Evolutionary conservation across 2,888 invertebrate genomes (phyloP).

Genomic region (Scrobipalpa costella): DNA sequence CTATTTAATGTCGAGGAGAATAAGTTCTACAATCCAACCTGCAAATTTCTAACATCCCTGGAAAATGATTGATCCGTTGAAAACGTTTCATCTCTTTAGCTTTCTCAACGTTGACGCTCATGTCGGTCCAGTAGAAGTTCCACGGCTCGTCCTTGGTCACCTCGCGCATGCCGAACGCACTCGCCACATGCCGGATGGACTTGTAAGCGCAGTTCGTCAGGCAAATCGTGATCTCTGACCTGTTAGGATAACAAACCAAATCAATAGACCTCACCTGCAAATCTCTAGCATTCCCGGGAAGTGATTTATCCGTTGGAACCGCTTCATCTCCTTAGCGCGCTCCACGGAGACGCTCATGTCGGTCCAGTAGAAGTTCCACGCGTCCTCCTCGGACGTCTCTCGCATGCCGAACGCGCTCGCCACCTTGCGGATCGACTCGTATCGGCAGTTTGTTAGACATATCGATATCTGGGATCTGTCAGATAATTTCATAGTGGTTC

Average conservation of each 20-base stretch:
- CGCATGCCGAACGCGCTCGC: constrained; percentile 87
- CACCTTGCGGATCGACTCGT: constrained; percentile 87
- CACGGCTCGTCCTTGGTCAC: constrained; percentile 91
- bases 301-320: constrained; percentile 95
- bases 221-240: constrained; percentile 83
- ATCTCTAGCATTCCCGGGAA: constrained; percentile 95
- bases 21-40: constrained; percentile 49
- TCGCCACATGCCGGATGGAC: constrained; percentile 85
- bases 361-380: constrained; percentile 96
- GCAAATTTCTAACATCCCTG: constrained; percentile 94
- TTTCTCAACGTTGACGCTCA: constrained; percentile 90
- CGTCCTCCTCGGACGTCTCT: constrained; percentile 89
- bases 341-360: constrained; percentile 93
- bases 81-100: constrained; percentile 96
- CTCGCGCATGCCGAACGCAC: constrained; percentile 87
- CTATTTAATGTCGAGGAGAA: not conserved
- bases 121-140: constrained; percentile 96
- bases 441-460: constrained; percentile 86
- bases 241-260: constrained; percentile 35
- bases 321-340: constrained; percentile 94
- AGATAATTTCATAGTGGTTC: not conserved
- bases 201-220: constrained; percentile 87
- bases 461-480: constrained; percentile 80
- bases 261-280: constrained; percentile 77
- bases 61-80: constrained; percentile 96